A percentile compares a stretch with the other conserved stretches of the same genome.
phyloP scores from a whole-genome alignment of 2,888 invertebrate species.

The Mythimna loreyi region DNA sequence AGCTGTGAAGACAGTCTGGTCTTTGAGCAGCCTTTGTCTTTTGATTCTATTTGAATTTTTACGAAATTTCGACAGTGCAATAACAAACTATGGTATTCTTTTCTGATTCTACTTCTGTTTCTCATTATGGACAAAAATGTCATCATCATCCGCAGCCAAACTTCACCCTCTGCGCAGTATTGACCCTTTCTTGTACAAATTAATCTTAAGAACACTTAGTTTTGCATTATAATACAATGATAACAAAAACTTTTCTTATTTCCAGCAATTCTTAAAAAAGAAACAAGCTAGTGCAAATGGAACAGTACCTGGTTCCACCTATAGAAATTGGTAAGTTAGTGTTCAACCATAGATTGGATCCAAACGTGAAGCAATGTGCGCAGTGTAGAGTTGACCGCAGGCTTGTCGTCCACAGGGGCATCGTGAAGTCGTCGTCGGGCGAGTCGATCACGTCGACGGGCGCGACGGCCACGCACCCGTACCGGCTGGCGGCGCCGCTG shows the following conservation, averaged over 20 bases:
- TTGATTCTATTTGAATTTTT: too few relatives aligned
- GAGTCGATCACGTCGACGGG: conserved; percentile 91
- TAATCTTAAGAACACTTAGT: not conserved
- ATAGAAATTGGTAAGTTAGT: conserved; percentile 94
- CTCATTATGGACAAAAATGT: not conserved
- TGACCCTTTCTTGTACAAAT: too few relatives aligned
- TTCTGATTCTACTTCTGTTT: too few relatives aligned
- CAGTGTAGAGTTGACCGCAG: not conserved
- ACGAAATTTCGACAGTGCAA: too few relatives aligned
- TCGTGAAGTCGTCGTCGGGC: conserved; percentile 92
- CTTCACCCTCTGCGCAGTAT: too few relatives aligned
- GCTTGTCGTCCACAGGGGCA: conserved; percentile 87
- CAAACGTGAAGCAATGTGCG: rapidly evolving
- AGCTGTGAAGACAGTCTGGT: not conserved
- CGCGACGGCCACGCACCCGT: conserved; percentile 92
- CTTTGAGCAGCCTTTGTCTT: not conserved
- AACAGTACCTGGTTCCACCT: conserved; percentile 92
- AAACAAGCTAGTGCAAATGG: conserved; percentile 95
- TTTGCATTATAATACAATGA: not conserved
- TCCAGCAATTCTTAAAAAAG: conserved; percentile 95
- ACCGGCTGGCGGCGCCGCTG: conserved; percentile 92
- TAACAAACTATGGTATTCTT: too few relatives aligned
- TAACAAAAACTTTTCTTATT: conserved; percentile 36
- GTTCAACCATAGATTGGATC: not conserved
- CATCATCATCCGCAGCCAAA: too few relatives aligned